phyloP scores from a whole-genome alignment of 2,113 vertebrate species.

The Erpornis zantholeuca region DNA sequence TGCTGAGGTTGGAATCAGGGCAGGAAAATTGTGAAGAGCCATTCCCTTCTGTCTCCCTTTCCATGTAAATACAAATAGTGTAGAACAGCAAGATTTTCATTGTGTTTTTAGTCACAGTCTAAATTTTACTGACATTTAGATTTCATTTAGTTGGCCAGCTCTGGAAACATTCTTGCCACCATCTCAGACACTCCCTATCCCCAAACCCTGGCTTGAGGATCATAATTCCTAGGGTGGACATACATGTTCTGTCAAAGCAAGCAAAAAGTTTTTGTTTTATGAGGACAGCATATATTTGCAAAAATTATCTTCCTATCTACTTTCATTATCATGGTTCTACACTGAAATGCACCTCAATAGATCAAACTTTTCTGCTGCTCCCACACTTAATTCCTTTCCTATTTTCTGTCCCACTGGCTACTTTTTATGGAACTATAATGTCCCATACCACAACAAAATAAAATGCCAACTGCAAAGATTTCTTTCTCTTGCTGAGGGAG shows the following conservation, averaged over 20 bases:
- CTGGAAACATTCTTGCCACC: neutral
- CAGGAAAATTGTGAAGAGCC: neutral
- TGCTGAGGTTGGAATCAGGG: neutral
- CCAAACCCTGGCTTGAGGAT: neutral
- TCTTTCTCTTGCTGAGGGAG: neutral
- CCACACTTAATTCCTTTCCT: neutral
- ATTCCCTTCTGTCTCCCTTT: neutral
- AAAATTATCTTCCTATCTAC: neutral
- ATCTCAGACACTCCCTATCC: neutral
- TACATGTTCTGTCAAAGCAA: neutral
- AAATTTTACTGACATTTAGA: neutral
- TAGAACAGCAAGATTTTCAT: neutral
- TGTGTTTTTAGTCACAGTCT: neutral
- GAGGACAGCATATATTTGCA: neutral
- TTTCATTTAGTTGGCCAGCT: neutral
- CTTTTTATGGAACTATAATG: neutral
- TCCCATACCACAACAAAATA: neutral
- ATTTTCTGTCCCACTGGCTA: neutral
- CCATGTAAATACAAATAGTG: neutral
- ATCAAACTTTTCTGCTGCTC: neutral
- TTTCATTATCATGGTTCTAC: neutral
- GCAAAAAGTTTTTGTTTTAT: neutral
- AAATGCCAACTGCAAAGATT: neutral
- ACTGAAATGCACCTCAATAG: neutral
- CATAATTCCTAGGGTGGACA: neutral